Conservation (phyloP, 2,797 vertebrate species). For the Melanogrammus aeglefinus region DNA sequence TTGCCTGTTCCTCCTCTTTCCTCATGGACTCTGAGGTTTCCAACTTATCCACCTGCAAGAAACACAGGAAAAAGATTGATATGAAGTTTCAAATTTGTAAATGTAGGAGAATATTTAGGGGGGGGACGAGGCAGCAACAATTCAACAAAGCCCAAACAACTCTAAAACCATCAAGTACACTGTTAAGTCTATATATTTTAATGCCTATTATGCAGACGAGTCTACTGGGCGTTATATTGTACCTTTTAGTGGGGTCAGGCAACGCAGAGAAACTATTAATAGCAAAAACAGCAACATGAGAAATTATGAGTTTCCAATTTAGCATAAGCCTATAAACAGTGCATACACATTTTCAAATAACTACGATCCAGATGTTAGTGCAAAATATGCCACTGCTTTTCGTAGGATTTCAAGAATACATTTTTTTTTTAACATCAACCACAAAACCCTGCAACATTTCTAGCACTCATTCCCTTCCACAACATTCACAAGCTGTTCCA, state of each 20-base stretch:
- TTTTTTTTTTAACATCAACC: not conserved
- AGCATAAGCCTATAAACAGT: not conserved
- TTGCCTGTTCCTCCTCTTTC: slow-evolving; percentile 99
- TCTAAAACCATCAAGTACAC: not conserved
- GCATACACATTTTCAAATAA: not conserved
- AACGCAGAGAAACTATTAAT: not conserved
- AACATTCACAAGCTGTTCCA: not conserved
- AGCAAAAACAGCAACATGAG: not conserved
- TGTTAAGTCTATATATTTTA: not conserved
- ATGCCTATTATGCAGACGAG: not conserved
- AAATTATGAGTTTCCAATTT: not conserved
- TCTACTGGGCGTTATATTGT: not conserved
- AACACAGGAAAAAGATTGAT: not conserved
- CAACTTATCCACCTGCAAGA: slow-evolving; percentile 91
- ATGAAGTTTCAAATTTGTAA: slow-evolving; percentile 7
- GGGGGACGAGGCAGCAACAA: not conserved
- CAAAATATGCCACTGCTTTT: not conserved
- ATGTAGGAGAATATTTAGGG: not conserved
- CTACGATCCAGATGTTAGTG: not conserved
- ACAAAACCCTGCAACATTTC: not conserved
- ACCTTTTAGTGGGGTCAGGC: slow-evolving; percentile 1
- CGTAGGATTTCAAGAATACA: not conserved
- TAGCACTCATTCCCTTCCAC: not conserved
- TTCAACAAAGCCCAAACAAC: not conserved
- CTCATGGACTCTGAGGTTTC: slow-evolving; percentile 95